A percentile compares a stretch with the other conserved stretches of the same genome.
Evolutionary conservation across 2,888 invertebrate species (phyloP).

Genomic region (Carcina quercana): DNA sequence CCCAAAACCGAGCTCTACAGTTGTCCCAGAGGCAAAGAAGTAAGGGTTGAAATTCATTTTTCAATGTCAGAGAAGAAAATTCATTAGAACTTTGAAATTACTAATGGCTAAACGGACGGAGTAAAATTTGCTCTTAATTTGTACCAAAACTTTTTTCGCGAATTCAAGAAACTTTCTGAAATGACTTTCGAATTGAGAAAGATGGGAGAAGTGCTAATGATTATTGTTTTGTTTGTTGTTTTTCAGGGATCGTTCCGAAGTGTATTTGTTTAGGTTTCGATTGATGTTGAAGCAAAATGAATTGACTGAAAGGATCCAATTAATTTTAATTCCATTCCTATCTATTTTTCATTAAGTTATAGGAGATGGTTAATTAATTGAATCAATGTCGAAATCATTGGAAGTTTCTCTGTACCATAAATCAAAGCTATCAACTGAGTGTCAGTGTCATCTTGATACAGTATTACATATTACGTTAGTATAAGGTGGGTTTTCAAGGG

Average conservation of each 20-base stretch:
- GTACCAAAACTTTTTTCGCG: conserved; percentile 65
- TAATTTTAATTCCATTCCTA: no score
- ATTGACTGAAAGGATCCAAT: no score
- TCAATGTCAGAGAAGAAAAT: conserved; percentile 73
- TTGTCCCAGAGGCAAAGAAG: conserved; percentile 45
- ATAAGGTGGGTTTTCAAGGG: no score
- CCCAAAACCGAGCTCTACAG: conserved; percentile 35
- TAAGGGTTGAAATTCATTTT: conserved; percentile 67
- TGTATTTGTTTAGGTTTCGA: conserved; percentile 1
- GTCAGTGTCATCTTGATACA: no score
- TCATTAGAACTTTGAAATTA: conserved; percentile 74
- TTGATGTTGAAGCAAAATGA: no score
- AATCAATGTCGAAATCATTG: no score
- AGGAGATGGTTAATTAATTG: no score
- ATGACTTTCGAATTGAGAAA: conserved; percentile 66
- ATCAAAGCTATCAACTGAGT: no score
- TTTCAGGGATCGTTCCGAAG: conserved; percentile 13
- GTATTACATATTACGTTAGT: conserved; percentile 20
- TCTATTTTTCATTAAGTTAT: no score
- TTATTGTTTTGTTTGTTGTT: conserved; percentile 51
- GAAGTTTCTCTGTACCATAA: no score
- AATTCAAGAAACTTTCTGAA: conserved; percentile 62
- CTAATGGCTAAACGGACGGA: conserved; percentile 72
- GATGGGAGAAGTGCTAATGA: conserved; percentile 63
- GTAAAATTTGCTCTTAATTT: conserved; percentile 73